Evolutionary conservation across 2,113 vertebrate species (phyloP), one percentile per base, ranked within the genome.

Genomic region (Haemorhous mexicanus): DNA sequence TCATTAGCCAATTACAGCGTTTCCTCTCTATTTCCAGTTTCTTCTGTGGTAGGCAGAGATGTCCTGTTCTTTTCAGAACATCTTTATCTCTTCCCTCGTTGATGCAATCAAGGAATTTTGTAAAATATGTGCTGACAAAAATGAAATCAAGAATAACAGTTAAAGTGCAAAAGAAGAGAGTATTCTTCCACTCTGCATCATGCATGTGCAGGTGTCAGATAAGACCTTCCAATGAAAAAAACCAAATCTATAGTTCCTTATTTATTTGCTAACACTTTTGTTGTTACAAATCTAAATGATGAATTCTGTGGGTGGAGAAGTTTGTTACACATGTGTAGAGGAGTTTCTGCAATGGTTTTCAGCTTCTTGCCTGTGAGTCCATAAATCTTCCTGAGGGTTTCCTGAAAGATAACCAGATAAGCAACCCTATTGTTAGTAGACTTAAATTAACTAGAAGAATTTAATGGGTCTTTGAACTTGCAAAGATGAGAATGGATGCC

Each of bases 381-480:
- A 28, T 89, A 91, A 93, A 73, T 84, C 76, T 90, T 92, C 63
- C 35, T 64, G 92, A 93, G 58, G 5, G 63, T 69, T 95, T 94
- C 90, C 90, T 93, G 68, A 66, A 73, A 91, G 80, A 69, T 39
- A 50, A 89, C 10, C 68, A 80, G 76, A 88, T 86, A 86, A 61
- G 13, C 47, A 76, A 95, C 55, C 19, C 30, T 89, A 39, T 69
- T 81, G 63, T 86, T 72, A 43, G 44, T 49, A 70, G 62, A 67
- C 66, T 82, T 94, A 44, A 82, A 72, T 94, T 68, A 89, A 44
- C 49, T 33, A 33, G 80, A 64, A 76, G 16, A 80, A 64, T 91
- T 73, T 56, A 86, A 69, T 89, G 33, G 21, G 23, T 68, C 68
- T 86, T 41, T 91, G 72, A 80, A 61, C 41, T 86, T 86, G 58